These are phyloP conservation scores for Pseudois nayaur DNA, from an alignment of 2,113 vertebrate species.

Conservation along the genomic window DNA sequence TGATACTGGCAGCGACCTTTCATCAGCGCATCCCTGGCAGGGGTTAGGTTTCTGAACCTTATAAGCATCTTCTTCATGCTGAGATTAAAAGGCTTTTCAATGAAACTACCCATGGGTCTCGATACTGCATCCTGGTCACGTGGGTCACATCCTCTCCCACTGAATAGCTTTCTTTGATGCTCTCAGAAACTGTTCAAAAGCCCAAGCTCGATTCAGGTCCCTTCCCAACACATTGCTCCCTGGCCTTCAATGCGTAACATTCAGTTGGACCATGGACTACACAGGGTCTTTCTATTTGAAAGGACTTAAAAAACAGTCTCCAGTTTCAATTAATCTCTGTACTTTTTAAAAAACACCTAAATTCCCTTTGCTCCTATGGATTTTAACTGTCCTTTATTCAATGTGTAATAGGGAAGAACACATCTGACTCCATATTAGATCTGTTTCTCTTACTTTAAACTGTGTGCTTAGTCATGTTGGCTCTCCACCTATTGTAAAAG, in stretches of 20 bases:
- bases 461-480: not conserved
- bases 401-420: not conserved
- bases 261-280: not conserved
- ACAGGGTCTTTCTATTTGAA: not conserved
- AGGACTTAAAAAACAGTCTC: constrained; percentile 18
- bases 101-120: constrained; percentile 38
- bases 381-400: not conserved
- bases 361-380: not conserved
- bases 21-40: constrained; percentile 48
- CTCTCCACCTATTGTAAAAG: not conserved
- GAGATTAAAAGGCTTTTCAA: constrained; percentile 67
- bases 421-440: not conserved
- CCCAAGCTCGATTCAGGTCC: not conserved
- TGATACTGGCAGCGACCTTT: constrained; percentile 24
- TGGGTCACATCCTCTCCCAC: constrained; percentile 9
- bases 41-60: constrained; percentile 35
- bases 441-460: not conserved
- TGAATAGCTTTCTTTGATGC: constrained; percentile 56
- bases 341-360: not conserved
- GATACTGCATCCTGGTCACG: constrained; percentile 4
- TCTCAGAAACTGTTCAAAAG: constrained; percentile 61
- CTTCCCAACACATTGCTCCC: constrained; percentile 64
- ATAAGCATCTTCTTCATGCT: constrained; percentile 45
- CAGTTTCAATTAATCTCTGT: not conserved
- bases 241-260: constrained; percentile 39